A percentile compares a stretch with the other conserved stretches of the same genome.
Conservation (phyloP, 1,140 invertebrate genomes). For the Dendrolimus kikuchii region DNA sequence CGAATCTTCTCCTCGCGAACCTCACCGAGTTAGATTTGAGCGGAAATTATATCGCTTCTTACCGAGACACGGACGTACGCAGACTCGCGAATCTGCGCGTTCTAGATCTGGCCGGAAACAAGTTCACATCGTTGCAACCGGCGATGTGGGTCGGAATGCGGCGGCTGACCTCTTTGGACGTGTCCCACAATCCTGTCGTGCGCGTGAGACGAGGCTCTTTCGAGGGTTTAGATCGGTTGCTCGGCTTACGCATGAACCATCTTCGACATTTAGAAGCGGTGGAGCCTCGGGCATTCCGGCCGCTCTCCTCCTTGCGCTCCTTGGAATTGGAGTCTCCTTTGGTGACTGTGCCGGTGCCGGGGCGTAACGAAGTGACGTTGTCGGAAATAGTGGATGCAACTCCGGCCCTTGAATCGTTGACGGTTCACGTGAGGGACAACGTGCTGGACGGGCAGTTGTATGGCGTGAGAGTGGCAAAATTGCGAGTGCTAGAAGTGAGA, state of each 20-base stretch:
- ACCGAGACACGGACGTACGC: conserved; percentile 73
- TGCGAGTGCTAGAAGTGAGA: conserved; percentile 82
- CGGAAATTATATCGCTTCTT: conserved; percentile 75
- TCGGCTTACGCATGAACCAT: conserved; percentile 57
- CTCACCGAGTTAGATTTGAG: conserved; percentile 81
- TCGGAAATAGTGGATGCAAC: conserved; percentile 73
- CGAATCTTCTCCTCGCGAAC: conserved; percentile 76
- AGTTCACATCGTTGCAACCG: conserved; percentile 74
- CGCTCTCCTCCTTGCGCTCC: conserved; percentile 76
- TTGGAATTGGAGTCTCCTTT: conserved; percentile 79
- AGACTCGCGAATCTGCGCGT: conserved; percentile 74
- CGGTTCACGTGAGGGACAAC: conserved; percentile 78
- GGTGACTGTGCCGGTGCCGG: conserved; percentile 57
- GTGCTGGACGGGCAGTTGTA: conserved; percentile 78
- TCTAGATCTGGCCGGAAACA: conserved; percentile 76
- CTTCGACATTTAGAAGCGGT: conserved; percentile 72
- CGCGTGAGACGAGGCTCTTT: conserved; percentile 45
- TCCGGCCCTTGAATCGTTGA: conserved; percentile 72
- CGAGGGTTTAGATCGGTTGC: conserved; percentile 57
- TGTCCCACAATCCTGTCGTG: conserved; percentile 76
- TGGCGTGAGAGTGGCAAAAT: conserved; percentile 76
- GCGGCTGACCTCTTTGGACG: conserved; percentile 72
- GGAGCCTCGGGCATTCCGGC: conserved; percentile 76
- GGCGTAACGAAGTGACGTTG: conserved; percentile 69
- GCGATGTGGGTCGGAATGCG: conserved; percentile 69